Percentiles rank a stretch among this genome's conserved stretches.
phyloP scores from a whole-genome alignment of 2,797 vertebrate genomes.

The Phoxinus dragarum region DNA sequence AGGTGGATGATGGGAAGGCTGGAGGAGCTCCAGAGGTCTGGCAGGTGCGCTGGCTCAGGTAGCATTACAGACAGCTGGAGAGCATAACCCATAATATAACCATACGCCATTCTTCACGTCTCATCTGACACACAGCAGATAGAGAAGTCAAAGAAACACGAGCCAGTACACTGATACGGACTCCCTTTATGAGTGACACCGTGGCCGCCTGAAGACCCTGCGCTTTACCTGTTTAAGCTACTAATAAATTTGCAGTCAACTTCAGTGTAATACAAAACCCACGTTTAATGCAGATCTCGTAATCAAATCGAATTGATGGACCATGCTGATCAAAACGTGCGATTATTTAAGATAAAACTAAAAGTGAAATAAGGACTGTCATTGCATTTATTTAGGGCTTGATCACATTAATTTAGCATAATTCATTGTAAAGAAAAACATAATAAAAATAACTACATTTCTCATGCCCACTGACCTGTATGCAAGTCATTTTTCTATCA shows the following conservation, averaged over 20 bases:
- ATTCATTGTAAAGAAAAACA: background rate
- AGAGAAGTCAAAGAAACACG: constrained; percentile 67
- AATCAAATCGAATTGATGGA: background rate
- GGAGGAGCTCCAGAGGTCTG: constrained; percentile 51
- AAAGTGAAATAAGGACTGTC: background rate
- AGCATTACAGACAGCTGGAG: constrained; percentile 66
- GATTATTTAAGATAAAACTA: background rate
- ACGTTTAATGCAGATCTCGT: background rate
- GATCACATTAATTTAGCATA: background rate
- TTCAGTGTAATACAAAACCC: constrained; percentile 18
- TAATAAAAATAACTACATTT: background rate
- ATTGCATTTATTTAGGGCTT: background rate
- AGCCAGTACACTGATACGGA: constrained; percentile 67
- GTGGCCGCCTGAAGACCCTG: constrained; percentile 26
- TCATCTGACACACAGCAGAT: constrained; percentile 43
- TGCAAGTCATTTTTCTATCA: background rate
- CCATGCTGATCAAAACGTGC: background rate
- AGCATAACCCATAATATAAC: constrained; percentile 61
- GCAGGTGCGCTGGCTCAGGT: constrained; percentile 59
- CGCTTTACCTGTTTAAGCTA: constrained; percentile 28
- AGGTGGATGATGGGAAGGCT: constrained; percentile 12
- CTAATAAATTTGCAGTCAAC: background rate
- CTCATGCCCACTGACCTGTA: background rate
- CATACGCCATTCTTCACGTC: constrained; percentile 23
- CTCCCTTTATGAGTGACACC: constrained; percentile 60